phyloP scores from a whole-genome alignment of 2,797 vertebrate species.

The Thaleichthys pacificus region DNA sequence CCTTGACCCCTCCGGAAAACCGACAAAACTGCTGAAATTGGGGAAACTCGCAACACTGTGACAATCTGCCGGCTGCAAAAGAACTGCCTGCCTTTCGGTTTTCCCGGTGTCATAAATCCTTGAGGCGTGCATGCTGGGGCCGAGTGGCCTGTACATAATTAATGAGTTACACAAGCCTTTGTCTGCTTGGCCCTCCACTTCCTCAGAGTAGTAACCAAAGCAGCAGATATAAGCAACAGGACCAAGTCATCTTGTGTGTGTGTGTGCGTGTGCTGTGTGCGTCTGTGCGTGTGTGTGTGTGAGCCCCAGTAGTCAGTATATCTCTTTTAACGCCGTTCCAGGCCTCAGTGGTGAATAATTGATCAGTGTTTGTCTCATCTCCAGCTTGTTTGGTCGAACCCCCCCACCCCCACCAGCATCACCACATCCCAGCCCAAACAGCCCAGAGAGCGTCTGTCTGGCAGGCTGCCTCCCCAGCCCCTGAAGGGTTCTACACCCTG shows the following conservation, averaged over 20 bases:
- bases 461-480: constrained; percentile 6
- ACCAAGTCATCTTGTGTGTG: not conserved
- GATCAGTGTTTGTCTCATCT: constrained; percentile 47
- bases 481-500: constrained; percentile 15
- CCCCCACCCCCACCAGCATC: not conserved
- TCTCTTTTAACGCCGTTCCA: constrained; percentile 23
- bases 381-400: constrained; percentile 45
- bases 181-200: constrained; percentile 9
- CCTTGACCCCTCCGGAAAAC: not conserved
- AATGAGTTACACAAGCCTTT: constrained; percentile 13
- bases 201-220: not conserved
- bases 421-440: constrained; percentile 47
- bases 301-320: not conserved
- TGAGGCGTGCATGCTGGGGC: not conserved
- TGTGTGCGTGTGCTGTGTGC: constrained; percentile 5
- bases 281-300: constrained; percentile 6
- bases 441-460: constrained; percentile 35
- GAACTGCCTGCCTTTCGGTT: constrained; percentile 25
- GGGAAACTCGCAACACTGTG: constrained; percentile 11
- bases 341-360: constrained; percentile 66
- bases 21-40: constrained; percentile 11
- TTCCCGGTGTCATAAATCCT: constrained; percentile 32
- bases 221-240: not conserved
- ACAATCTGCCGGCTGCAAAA: constrained; percentile 11
- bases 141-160: not conserved